Evolutionary conservation across 2,888 invertebrate species (phyloP).

Genomic region (Lordiphosa fenestrarum): DNA sequence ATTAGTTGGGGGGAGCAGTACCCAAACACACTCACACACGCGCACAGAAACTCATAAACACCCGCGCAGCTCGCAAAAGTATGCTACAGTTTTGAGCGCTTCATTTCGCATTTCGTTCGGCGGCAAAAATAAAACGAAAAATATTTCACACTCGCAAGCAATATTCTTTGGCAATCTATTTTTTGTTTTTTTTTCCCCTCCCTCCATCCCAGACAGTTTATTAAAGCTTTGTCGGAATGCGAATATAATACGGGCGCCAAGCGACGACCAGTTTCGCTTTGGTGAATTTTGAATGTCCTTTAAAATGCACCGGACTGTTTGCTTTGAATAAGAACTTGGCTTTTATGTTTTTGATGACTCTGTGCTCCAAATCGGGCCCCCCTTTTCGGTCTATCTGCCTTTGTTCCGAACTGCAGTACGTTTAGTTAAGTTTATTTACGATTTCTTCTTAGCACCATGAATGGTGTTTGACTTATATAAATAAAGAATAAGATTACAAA

Average conservation of each 20-base stretch:
- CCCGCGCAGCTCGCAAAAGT: slow-evolving; percentile 12
- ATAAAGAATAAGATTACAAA: too few relatives aligned
- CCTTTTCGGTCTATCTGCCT: too few relatives aligned
- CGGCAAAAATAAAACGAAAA: slow-evolving; percentile 34
- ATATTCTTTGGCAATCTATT: slow-evolving; percentile 41
- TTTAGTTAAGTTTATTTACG: too few relatives aligned
- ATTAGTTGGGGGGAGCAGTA: slow-evolving; percentile 39
- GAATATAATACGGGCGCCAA: slow-evolving; percentile 30
- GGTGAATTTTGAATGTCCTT: neutral
- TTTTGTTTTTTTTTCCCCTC: slow-evolving; percentile 33
- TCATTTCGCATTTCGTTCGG: slow-evolving; percentile 21
- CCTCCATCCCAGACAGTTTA: slow-evolving; percentile 53
- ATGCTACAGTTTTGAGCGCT: slow-evolving; percentile 29
- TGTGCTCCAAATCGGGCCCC: too few relatives aligned
- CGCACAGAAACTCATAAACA: neutral
- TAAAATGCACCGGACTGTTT: too few relatives aligned
- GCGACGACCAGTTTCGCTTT: neutral
- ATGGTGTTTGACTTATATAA: too few relatives aligned
- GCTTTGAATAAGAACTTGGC: too few relatives aligned
- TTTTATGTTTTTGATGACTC: too few relatives aligned
- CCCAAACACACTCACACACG: neutral
- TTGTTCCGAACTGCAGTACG: too few relatives aligned
- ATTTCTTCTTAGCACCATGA: too few relatives aligned
- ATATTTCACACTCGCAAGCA: slow-evolving; percentile 35
- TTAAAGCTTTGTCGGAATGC: slow-evolving; percentile 42